Percentiles rank a stretch among this genome's conserved stretches.
Evolutionary conservation across 1,140 invertebrate genomes (phyloP).

Genomic region (Aphaenogaster ashmeadi): DNA sequence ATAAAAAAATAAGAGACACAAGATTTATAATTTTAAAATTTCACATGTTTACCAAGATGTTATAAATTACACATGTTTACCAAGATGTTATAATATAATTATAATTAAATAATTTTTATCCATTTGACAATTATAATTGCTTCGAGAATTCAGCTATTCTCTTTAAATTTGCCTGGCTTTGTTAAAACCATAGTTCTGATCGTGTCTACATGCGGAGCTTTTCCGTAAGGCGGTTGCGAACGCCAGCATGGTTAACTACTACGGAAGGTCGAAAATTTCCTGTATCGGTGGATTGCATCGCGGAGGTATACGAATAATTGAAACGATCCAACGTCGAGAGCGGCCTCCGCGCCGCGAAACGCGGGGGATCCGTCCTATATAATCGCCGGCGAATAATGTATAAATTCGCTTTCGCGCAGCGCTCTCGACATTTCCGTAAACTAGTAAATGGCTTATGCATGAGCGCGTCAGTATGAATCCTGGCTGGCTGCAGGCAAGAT

Average conservation of each 20-base stretch:
- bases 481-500: slow-evolving; percentile 37
- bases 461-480: slow-evolving; percentile 51
- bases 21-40: too few species aligned
- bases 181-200: background rate
- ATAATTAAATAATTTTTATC: too few species aligned
- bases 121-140: background rate
- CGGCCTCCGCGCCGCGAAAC: background rate
- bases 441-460: slow-evolving; percentile 53
- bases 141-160: background rate
- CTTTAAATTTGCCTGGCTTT: background rate
- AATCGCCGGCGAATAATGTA: slow-evolving; percentile 52
- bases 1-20: too few species aligned
- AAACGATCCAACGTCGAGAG: slow-evolving; percentile 19
- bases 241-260: background rate
- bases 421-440: slow-evolving; percentile 54
- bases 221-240: background rate
- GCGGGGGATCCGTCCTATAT: slow-evolving; percentile 54
- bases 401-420: slow-evolving; percentile 40
- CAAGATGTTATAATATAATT: too few species aligned
- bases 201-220: background rate
- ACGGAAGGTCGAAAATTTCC: slow-evolving; percentile 28
- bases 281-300: slow-evolving; percentile 27
- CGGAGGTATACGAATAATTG: slow-evolving; percentile 42
- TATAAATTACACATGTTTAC: too few species aligned
- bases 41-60: too few species aligned